Conservation (phyloP, 1,140 invertebrate genomes). For the Aphelenchoides besseyi region DNA sequence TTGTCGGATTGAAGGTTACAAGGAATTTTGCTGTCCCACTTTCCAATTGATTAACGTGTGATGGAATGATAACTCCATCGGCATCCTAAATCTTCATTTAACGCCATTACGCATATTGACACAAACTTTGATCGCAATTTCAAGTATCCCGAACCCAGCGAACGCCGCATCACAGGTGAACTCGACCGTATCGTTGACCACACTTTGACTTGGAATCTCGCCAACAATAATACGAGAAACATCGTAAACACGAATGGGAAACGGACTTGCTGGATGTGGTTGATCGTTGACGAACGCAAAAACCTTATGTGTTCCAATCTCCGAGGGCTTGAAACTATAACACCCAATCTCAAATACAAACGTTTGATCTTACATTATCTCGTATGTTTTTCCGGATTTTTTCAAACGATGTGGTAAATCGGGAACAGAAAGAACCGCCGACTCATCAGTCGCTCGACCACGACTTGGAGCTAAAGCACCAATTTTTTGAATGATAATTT, state of each 20-base stretch:
- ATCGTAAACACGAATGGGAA: conserved; percentile 65
- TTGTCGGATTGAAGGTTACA: conserved; percentile 64
- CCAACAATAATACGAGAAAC: conserved; percentile 64
- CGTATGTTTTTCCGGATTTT: conserved; percentile 58
- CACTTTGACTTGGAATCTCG: conserved; percentile 58
- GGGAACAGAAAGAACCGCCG: not conserved
- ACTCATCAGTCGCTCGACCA: not conserved
- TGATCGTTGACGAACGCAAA: conserved; percentile 60
- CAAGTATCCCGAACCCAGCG: conserved; percentile 66
- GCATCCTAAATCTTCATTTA: conserved; percentile 54
- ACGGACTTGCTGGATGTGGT: conserved; percentile 63
- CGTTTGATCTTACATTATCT: conserved; percentile 34
- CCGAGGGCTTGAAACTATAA: conserved; percentile 52
- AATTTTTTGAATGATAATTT: conserved; percentile 13
- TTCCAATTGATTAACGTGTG: conserved; percentile 59
- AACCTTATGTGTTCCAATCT: conserved; percentile 58
- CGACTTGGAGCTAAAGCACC: not conserved
- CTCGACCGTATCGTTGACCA: conserved; percentile 61
- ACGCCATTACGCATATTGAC: conserved; percentile 57
- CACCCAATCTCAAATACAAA: not conserved
- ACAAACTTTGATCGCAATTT: conserved; percentile 64
- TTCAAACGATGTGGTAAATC: conserved; percentile 51
- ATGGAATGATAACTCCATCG: conserved; percentile 53
- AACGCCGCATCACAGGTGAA: conserved; percentile 64
- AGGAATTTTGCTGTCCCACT: conserved; percentile 63